phyloP scores from a whole-genome alignment of 2,797 vertebrate species.

The Neostethus bicornis region DNA sequence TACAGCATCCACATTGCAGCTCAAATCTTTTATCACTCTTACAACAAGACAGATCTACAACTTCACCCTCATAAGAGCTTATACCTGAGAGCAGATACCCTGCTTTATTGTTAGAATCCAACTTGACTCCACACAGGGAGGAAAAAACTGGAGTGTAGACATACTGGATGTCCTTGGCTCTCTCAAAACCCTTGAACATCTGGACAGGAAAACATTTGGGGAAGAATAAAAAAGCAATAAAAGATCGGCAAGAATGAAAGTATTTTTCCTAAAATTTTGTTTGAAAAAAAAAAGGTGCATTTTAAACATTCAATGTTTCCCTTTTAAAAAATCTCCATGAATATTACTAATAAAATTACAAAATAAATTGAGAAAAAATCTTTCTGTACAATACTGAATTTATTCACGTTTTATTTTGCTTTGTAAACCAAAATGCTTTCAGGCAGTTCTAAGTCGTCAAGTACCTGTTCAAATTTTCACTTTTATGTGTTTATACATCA shows the following conservation, averaged over 20 bases:
- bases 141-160: slow-evolving; percentile 91
- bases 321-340: not conserved
- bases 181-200: slow-evolving; percentile 97
- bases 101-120: slow-evolving; percentile 90
- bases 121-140: slow-evolving; percentile 88
- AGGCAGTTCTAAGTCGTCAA: not conserved
- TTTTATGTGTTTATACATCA: not conserved
- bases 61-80: too few species aligned
- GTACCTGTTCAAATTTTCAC: not conserved
- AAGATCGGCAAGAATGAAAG: too few species aligned
- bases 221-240: too few species aligned
- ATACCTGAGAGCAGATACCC: slow-evolving; percentile 95
- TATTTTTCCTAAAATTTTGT: too few species aligned
- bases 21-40: not conserved
- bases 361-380: not conserved
- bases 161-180: slow-evolving; percentile 88
- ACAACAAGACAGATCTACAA: too few species aligned
- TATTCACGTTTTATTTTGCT: not conserved
- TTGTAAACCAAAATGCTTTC: not conserved
- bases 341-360: not conserved
- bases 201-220: slow-evolving; percentile 60
- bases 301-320: too few species aligned
- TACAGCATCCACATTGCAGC: slow-evolving; percentile 13
- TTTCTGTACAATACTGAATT: not conserved
- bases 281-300: too few species aligned